Evolutionary conservation across 2,797 vertebrate species (phyloP).

Genomic region (Varecia variegata): DNA sequence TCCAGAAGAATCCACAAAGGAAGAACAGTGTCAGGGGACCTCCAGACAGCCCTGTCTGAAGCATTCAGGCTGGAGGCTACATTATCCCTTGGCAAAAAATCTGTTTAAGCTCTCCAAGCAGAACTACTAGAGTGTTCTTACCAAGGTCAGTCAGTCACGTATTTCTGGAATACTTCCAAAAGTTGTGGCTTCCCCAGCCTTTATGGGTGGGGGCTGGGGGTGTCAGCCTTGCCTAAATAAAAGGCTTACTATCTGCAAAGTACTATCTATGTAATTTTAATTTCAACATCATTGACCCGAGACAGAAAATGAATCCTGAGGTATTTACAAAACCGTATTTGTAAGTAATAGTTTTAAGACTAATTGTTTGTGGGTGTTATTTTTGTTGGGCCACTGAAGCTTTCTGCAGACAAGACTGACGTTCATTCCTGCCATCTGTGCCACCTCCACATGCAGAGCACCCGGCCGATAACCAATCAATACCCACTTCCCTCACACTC

Average conservation of each 20-base stretch:
- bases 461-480: no score
- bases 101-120: not conserved
- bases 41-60: not conserved
- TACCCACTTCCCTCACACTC: not conserved
- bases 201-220: not conserved
- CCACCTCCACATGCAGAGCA: not conserved
- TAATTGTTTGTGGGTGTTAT: not conserved
- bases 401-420: not conserved
- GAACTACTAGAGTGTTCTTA: not conserved
- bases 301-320: not conserved
- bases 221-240: not conserved
- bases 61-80: not conserved
- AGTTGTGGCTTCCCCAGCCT: not conserved
- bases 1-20: not conserved
- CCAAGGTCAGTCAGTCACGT: not conserved
- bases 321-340: not conserved
- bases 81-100: conserved; percentile 31
- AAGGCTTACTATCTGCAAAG: not conserved
- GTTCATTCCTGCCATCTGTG: not conserved
- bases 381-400: not conserved
- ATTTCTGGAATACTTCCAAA: not conserved
- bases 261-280: not conserved
- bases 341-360: not conserved
- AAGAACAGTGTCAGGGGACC: not conserved
- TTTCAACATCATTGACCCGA: not conserved